Evolutionary conservation across 2,888 invertebrate genomes (phyloP), one percentile per base, ranked within the genome.

Genomic region (Napeogenes sylphis): DNA sequence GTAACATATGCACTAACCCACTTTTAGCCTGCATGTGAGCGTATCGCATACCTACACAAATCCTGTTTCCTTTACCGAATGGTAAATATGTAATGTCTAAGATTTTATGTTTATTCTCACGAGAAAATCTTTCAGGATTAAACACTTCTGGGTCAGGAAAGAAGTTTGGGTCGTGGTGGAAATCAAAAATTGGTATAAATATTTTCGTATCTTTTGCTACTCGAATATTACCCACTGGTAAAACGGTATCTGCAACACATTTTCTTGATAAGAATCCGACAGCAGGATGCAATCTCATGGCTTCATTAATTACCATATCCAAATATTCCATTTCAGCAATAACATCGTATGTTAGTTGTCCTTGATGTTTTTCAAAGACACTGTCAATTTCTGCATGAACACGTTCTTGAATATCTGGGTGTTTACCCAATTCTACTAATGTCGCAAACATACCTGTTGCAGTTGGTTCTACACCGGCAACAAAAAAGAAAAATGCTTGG

Each of bases 51-150:
- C 91, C 91, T 3, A 91, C 82, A 65, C 91, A 91, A 21, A 79
- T 74, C 46, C 91, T 75, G 4, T 82, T 81, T 0, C 91, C 91
- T 71, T 77, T 84, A 0, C 91, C 91, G 68, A 91, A 91, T 0
- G 91, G 88, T 71, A 87, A 70, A 61, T 82, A 91, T 0, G 77
- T 75, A 38, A 74, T 69, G 32, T 82, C 81, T 55, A 68, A 75
- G 0, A 77, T 66, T 45, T 73, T 72, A 2, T 66, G 62, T 45
- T 80, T 79, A 51, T 67, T 65, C 32, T 68, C 69, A 5, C 32
- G 47, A 5, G 73, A 65, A 70, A 85, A 85, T 58, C 89, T 76
- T 3, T 89, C 85, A 2, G 90, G 90, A 62, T 87, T 78, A 68
- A 89, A 91, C 2, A 75, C 77, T 56, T 85, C 79, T 0, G 91